Conservation (phyloP, 2,797 vertebrate genomes). For the Notoglanidium macrostoma region DNA sequence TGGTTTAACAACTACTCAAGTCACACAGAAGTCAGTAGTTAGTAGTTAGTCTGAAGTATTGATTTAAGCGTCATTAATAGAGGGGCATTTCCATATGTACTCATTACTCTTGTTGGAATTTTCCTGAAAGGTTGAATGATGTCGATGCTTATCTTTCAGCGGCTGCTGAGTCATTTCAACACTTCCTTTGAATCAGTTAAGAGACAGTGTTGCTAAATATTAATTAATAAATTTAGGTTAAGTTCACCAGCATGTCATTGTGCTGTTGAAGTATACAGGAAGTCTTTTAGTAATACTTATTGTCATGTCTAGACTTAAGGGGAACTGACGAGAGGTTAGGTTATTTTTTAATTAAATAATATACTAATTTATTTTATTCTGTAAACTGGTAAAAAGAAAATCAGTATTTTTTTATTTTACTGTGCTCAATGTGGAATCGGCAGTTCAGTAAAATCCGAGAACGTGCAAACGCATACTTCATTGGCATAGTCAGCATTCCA, state of each 20-base stretch:
- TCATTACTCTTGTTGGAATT: background rate
- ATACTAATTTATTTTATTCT: background rate
- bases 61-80: background rate
- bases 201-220: slow-evolving; percentile 2
- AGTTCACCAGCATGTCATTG: background rate
- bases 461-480: background rate
- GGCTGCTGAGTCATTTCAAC: slow-evolving; percentile 13
- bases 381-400: background rate
- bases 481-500: slow-evolving; percentile 61
- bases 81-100: background rate
- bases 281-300: background rate
- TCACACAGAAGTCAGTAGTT: background rate
- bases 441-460: background rate
- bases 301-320: background rate
- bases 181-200: slow-evolving; percentile 10
- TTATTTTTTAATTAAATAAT: background rate
- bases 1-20: background rate
- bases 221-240: background rate
- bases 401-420: background rate
- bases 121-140: background rate
- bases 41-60: background rate
- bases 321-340: background rate
- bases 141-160: no score
- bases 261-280: background rate
- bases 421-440: background rate